phyloP scores from a whole-genome alignment of 2,797 vertebrate species.

The Sebastes vulpes region DNA sequence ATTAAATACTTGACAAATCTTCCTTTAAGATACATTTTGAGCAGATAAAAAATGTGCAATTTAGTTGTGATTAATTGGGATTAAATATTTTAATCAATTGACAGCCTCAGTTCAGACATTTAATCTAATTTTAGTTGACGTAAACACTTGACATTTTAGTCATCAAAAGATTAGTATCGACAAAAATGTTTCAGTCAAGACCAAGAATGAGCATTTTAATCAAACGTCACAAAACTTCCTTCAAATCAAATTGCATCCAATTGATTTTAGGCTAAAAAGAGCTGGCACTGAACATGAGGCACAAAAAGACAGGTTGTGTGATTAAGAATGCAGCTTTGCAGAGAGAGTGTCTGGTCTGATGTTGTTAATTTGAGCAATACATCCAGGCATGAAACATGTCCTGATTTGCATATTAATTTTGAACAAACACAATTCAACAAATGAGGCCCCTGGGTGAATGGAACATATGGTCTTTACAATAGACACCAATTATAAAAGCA shows the following conservation, averaged over 20 bases:
- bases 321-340: conserved; percentile 20
- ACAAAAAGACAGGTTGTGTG: not conserved
- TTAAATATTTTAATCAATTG: too few relatives aligned
- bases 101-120: not conserved
- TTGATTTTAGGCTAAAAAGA: not conserved
- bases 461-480: not conserved
- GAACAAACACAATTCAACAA: conserved; percentile 1
- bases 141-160: not conserved
- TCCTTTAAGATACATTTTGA: too few relatives aligned
- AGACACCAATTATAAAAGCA: not conserved
- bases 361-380: conserved; percentile 1
- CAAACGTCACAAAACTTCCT: not conserved
- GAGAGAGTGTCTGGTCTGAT: conserved; percentile 1
- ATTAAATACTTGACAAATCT: too few relatives aligned
- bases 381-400: conserved; percentile 15
- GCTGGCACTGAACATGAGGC: not conserved
- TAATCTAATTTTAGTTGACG: not conserved
- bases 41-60: too few relatives aligned
- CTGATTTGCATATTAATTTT: conserved; percentile 27
- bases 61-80: too few relatives aligned
- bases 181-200: not conserved
- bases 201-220: not conserved
- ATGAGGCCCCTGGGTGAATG: not conserved
- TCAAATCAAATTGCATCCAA: not conserved
- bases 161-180: not conserved